phyloP scores from a whole-genome alignment of 2,888 invertebrate genomes.

The Lydus trimaculatus region DNA sequence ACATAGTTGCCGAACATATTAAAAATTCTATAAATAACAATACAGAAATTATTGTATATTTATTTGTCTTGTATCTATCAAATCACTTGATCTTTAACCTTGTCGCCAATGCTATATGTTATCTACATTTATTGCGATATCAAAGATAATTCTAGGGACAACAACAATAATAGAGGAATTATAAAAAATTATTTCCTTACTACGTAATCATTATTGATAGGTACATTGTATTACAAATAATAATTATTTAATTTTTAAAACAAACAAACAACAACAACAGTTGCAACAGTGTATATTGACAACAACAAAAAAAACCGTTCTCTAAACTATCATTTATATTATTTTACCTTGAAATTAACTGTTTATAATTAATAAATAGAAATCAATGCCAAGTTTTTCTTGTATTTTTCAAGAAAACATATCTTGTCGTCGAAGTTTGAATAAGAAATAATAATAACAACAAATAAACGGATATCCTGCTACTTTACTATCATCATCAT shows the following conservation, averaged over 20 bases:
- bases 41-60: background rate
- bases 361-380: background rate
- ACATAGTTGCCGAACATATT: background rate
- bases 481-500: background rate
- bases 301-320: background rate
- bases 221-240: no score
- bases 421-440: background rate
- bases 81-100: background rate
- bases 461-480: background rate
- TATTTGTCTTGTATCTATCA: background rate
- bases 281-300: no score
- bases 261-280: no score
- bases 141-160: background rate
- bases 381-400: background rate
- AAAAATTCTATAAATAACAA: background rate
- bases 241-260: no score
- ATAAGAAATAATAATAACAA: background rate
- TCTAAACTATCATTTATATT: background rate
- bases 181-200: background rate
- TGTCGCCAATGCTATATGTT: background rate
- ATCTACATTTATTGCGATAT: background rate
- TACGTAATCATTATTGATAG: background rate
- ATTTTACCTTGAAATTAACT: background rate
- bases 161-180: background rate
- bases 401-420: background rate